phyloP scores from a whole-genome alignment of 1,140 invertebrate species.

The Heliconius nattereri region DNA sequence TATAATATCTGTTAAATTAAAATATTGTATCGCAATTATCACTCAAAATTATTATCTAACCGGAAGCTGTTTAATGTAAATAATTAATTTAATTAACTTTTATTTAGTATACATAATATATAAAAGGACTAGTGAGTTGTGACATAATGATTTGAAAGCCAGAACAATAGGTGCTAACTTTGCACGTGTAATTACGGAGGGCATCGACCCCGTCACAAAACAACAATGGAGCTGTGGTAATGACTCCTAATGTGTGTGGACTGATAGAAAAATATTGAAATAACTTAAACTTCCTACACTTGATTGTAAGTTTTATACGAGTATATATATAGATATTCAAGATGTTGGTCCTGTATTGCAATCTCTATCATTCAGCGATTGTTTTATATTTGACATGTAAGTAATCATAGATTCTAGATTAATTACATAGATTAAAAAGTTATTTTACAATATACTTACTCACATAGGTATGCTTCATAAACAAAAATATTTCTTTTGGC shows the following conservation, averaged over 20 bases:
- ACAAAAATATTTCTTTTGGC: no score
- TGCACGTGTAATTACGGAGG: slow-evolving; percentile 37
- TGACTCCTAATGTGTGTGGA: slow-evolving; percentile 34
- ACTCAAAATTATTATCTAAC: neutral
- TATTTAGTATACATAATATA: slow-evolving; percentile 7
- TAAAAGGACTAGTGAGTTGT: slow-evolving; percentile 21
- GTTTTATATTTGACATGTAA: no score
- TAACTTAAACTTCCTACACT: slow-evolving; percentile 4
- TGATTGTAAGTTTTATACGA: neutral
- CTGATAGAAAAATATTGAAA: slow-evolving; percentile 32
- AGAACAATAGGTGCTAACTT: slow-evolving; percentile 36
- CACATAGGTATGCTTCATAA: no score
- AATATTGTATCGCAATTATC: no score
- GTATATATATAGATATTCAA: no score
- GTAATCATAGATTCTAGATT: no score
- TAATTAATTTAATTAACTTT: neutral
- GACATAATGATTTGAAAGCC: slow-evolving; percentile 34
- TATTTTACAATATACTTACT: no score
- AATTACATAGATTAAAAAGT: no score
- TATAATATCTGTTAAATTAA: no score
- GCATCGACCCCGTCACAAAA: slow-evolving; percentile 36
- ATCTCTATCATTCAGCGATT: no score
- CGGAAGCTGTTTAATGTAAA: neutral
- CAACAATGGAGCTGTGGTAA: slow-evolving; percentile 36
- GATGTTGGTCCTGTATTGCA: no score